Evolutionary conservation across 2,113 vertebrate species (phyloP).

Genomic region (Esox niger): DNA sequence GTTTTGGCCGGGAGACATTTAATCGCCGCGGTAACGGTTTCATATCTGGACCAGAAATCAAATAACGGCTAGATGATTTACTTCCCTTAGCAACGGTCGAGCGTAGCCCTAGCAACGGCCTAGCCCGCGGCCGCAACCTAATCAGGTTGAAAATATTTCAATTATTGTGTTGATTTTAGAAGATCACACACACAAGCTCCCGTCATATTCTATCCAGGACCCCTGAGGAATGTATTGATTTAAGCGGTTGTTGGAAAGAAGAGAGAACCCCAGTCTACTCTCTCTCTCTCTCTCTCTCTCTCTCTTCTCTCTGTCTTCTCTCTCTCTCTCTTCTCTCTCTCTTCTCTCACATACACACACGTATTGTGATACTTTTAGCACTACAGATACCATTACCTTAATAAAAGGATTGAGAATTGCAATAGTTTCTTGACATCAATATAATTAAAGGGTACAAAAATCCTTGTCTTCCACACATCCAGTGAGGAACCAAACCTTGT

Average conservation of each 20-base stretch:
- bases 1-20: conserved; percentile 99
- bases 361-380: no score
- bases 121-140: conserved; percentile 96
- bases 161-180: conserved; percentile 99
- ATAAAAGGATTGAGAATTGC: no score
- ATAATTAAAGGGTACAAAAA: no score
- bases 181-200: no score
- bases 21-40: conserved; percentile 99
- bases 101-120: conserved; percentile 99
- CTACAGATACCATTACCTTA: no score
- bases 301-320: not conserved
- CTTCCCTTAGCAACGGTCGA: conserved; percentile 99
- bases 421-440: no score
- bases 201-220: no score
- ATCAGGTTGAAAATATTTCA: conserved; percentile 99
- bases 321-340: no score
- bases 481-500: no score
- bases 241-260: not conserved
- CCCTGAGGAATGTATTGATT: not conserved
- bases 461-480: no score
- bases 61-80: conserved; percentile 99
- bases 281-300: conserved; percentile 29
- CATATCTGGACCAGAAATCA: conserved; percentile 99
- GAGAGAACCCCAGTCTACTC: conserved; percentile 45
- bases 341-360: no score